A percentile compares a stretch with the other conserved stretches of the same genome.
phyloP scores from a whole-genome alignment of 1,140 invertebrate species.

The Platyura marginata region DNA sequence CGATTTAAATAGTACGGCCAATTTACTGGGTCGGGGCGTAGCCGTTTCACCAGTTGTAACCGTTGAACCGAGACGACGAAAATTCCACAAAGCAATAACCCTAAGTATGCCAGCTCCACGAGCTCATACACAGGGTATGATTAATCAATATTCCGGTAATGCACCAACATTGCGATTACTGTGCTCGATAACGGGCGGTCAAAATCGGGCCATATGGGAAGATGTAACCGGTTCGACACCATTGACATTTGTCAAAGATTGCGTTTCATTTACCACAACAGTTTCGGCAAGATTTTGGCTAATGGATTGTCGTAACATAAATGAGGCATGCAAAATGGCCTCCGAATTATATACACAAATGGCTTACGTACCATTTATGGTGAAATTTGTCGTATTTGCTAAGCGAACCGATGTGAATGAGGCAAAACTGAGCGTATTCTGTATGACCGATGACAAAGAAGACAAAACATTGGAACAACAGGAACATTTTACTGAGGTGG shows the following conservation, averaged over 20 bases:
- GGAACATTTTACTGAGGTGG: constrained; percentile 91
- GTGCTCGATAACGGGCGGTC: constrained; percentile 96
- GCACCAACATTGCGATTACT: constrained; percentile 85
- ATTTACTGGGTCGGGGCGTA: constrained; percentile 90
- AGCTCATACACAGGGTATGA: constrained; percentile 89
- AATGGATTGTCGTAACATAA: constrained; percentile 94
- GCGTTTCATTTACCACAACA: constrained; percentile 97
- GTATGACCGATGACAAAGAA: constrained; percentile 98
- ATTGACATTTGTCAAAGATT: constrained; percentile 93
- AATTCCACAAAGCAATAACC: constrained; percentile 98
- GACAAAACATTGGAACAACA: constrained; percentile 95
- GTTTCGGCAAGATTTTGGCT: constrained; percentile 99
- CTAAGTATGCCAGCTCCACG: constrained; percentile 93
- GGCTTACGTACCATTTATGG: constrained; percentile 93
- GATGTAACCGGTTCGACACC: constrained; percentile 97
- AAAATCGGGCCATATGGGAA: constrained; percentile 95
- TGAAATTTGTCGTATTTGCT: constrained; percentile 84
- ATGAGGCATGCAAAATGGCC: constrained; percentile 96
- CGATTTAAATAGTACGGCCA: constrained; percentile 82
- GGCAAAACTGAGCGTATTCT: constrained; percentile 88
- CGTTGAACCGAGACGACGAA: constrained; percentile 88
- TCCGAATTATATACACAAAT: constrained; percentile 88
- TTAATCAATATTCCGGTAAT: constrained; percentile 80
- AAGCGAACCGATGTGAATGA: constrained; percentile 83
- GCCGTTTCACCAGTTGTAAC: constrained; percentile 98